phyloP scores from a whole-genome alignment of 1,140 invertebrate species.

The Babylonia areolata region DNA sequence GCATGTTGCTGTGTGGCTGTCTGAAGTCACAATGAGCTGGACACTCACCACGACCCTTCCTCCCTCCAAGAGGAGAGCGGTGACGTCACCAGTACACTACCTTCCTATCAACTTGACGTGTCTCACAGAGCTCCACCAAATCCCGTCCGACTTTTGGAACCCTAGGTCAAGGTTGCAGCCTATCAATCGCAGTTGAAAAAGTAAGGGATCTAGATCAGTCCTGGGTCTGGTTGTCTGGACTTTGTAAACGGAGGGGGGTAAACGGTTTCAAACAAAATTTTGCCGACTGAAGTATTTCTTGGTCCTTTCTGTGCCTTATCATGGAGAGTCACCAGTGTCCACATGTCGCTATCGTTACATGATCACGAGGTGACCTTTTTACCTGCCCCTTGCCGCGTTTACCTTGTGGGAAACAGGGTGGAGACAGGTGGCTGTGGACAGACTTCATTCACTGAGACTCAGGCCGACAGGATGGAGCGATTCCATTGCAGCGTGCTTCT shows the following conservation, averaged over 20 bases:
- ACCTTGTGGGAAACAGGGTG: no score
- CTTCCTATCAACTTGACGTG: no score
- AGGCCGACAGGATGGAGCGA: not conserved
- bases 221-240: no score
- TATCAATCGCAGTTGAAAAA: no score
- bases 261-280: no score
- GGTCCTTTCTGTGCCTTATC: not conserved
- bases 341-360: not conserved
- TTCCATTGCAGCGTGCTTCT: not conserved
- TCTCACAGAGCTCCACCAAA: no score
- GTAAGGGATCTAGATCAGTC: no score
- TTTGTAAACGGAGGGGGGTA: no score
- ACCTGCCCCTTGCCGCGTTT: not conserved
- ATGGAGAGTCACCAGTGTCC: not conserved
- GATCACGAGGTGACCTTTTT: not conserved
- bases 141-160: not conserved
- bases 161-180: not conserved
- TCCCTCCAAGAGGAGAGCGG: no score
- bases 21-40: no score
- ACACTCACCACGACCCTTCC: no score
- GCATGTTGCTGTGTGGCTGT: not conserved
- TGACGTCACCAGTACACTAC: not conserved
- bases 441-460: not conserved
- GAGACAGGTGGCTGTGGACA: not conserved
- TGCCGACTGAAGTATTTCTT: not conserved